These are phyloP conservation scores for Stegodyphus dumicola DNA, from an alignment of 1,140 invertebrate genomes.

Conservation along the genomic window DNA sequence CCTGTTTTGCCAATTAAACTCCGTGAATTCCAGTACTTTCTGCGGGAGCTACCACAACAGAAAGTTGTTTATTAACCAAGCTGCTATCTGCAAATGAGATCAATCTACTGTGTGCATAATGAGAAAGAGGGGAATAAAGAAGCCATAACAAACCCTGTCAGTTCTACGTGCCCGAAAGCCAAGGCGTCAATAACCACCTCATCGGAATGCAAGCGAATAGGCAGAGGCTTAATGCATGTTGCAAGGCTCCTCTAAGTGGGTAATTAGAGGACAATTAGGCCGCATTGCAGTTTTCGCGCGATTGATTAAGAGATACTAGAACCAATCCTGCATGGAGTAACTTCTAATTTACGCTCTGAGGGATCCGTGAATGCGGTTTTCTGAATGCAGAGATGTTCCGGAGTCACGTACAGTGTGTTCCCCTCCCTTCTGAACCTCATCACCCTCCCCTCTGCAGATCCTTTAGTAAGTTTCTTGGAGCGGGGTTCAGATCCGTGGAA, in stretches of 20 bases:
- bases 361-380: slow-evolving; percentile 22
- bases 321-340: slow-evolving; percentile 36
- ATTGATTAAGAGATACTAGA: slow-evolving; percentile 55
- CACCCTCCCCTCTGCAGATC: no score
- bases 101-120: slow-evolving; percentile 19
- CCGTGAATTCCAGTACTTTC: slow-evolving; percentile 10
- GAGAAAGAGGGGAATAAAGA: slow-evolving; percentile 20
- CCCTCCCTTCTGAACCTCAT: no score
- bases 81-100: slow-evolving; percentile 33
- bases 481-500: no score
- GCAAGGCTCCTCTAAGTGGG: slow-evolving; percentile 40
- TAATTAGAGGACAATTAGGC: slow-evolving; percentile 56
- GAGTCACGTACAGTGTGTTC: slow-evolving; percentile 21
- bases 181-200: slow-evolving; percentile 46
- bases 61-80: slow-evolving; percentile 55
- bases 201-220: slow-evolving; percentile 39
- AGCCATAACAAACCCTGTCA: slow-evolving; percentile 14
- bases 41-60: neutral
- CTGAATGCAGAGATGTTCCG: neutral
- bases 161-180: neutral
- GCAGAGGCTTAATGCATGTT: slow-evolving; percentile 31
- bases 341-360: slow-evolving; percentile 48
- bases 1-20: slow-evolving; percentile 34
- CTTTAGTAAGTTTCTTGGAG: no score
- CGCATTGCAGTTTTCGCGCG: slow-evolving; percentile 48